These are phyloP conservation scores for Odontamblyopus lacepedii DNA, from an alignment of 2,797 vertebrate genomes.

Conservation along the genomic window DNA sequence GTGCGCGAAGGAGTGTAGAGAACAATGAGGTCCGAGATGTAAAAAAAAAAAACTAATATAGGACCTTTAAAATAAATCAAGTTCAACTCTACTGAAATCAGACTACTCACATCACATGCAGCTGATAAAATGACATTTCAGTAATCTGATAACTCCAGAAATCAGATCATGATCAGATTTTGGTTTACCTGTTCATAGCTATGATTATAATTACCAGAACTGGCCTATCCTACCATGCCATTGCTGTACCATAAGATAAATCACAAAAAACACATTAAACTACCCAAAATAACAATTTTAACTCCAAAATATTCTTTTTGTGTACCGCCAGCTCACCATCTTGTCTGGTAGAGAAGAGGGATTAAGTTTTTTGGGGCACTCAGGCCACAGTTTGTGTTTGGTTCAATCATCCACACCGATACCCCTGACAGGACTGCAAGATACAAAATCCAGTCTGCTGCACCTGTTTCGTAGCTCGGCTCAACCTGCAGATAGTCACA, in stretches of 20 bases:
- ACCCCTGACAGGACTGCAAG: neutral
- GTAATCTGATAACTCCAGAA: too few species aligned
- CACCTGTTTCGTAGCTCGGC: neutral
- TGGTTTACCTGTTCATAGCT: too few species aligned
- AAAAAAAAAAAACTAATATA: too few species aligned
- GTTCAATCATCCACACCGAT: neutral
- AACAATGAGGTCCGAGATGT: too few species aligned
- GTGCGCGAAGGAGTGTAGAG: too few species aligned
- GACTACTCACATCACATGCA: too few species aligned
- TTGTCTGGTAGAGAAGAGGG: conserved; percentile 3
- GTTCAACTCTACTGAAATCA: too few species aligned
- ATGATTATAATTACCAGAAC: too few species aligned
- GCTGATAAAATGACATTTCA: too few species aligned
- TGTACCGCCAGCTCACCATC: neutral
- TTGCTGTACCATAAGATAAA: neutral
- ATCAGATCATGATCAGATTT: too few species aligned
- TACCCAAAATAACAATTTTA: neutral
- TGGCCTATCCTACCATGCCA: neutral
- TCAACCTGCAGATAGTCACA: too few species aligned
- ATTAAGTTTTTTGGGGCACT: conserved; percentile 2
- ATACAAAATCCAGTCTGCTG: neutral
- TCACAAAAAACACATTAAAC: neutral
- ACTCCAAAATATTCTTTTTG: neutral
- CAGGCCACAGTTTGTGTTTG: neutral
- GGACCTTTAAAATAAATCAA: too few species aligned